These are phyloP conservation scores for Caracal caracal DNA, from an alignment of 2,113 vertebrate species.

Conservation along the genomic window DNA sequence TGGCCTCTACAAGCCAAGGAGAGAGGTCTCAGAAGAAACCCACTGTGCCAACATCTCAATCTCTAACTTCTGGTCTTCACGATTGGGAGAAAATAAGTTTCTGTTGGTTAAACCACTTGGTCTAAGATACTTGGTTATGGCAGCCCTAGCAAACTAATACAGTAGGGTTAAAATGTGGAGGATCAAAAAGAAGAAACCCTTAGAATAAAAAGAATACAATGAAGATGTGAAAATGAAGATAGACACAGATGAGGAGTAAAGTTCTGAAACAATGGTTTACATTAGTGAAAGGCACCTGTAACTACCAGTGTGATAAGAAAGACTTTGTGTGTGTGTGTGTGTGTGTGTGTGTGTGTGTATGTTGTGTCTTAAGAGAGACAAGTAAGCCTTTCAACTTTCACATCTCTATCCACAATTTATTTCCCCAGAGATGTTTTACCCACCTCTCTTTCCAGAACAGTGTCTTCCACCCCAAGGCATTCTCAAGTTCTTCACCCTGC, in stretches of 20 bases:
- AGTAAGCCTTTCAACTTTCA: not conserved
- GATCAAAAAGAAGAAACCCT: not conserved
- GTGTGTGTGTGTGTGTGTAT: not conserved
- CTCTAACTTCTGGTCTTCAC: not conserved
- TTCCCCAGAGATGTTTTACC: not conserved
- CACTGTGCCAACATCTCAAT: not conserved
- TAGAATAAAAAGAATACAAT: not conserved
- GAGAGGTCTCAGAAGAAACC: not conserved
- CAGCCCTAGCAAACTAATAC: not conserved
- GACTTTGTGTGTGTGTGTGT: not conserved
- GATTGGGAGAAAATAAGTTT: not conserved
- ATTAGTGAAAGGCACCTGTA: not conserved
- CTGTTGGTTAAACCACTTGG: not conserved
- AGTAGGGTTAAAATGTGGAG: not conserved
- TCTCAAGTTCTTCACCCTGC: not conserved
- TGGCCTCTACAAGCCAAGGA: not conserved
- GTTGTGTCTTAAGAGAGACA: not conserved
- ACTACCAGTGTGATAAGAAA: not conserved
- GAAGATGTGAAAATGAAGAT: not conserved
- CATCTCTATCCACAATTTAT: not conserved
- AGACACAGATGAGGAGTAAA: not conserved
- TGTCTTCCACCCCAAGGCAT: not conserved
- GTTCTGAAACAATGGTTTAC: not conserved
- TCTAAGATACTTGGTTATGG: not conserved
- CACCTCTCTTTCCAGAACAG: not conserved